Evolutionary conservation across 1,140 invertebrate species (phyloP).

Genomic region (Bombus balteatus): DNA sequence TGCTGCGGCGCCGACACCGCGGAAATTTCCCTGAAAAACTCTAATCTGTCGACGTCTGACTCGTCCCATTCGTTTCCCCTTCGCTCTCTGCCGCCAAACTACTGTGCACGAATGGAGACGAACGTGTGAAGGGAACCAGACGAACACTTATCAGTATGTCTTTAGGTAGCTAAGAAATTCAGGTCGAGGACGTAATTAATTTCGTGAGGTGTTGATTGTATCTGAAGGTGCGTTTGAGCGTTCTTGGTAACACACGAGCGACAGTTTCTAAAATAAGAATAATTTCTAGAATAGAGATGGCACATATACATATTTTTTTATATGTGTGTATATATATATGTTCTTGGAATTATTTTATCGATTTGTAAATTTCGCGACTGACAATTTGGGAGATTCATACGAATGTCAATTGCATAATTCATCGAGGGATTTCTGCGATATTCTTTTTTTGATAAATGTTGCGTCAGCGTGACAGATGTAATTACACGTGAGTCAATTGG

Average conservation of each 20-base stretch:
- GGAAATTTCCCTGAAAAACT: slow-evolving; percentile 35
- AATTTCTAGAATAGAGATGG: too few relatives aligned
- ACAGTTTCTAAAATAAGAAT: not conserved
- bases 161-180: not conserved
- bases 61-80: too few relatives aligned
- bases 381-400: too few relatives aligned
- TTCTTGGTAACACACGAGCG: not conserved
- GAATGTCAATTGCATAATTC: too few relatives aligned
- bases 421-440: not conserved
- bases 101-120: too few relatives aligned
- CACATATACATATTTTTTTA: too few relatives aligned
- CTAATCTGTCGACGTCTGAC: slow-evolving; percentile 1
- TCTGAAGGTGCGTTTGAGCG: not conserved
- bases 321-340: too few relatives aligned
- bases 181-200: slow-evolving; percentile 5
- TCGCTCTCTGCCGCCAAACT: not conserved
- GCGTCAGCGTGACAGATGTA: not conserved
- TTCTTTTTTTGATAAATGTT: not conserved
- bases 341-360: not conserved
- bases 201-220: not conserved
- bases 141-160: too few relatives aligned
- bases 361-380: not conserved
- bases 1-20: not conserved
- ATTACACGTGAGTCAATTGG: not conserved
- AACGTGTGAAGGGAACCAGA: not conserved